Evolutionary conservation across 2,113 vertebrate genomes (phyloP), one percentile per base, ranked within the genome.

Genomic region (Himantopus leucocephalus): DNA sequence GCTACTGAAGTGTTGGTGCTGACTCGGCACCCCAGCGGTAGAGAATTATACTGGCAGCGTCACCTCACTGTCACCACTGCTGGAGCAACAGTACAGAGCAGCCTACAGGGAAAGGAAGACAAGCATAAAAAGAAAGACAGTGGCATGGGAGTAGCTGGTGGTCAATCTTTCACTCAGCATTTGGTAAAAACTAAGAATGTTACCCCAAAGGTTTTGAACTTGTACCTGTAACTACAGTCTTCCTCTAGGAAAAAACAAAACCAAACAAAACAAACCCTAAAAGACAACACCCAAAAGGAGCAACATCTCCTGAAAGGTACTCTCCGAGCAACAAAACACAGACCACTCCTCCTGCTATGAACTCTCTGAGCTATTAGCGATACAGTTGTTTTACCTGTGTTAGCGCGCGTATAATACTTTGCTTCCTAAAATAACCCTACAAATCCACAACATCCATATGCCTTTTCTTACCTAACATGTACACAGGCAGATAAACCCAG

Each of bases 31-130:
- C 85, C 71, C 82, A 88, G 70, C 2, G 23, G 59, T 14, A 67
- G 64, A 94, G 91, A 88, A 94, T 75, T 77, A 79, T 32, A 50
- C 48, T 50, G 48, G 48, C 48, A 97, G 91, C 2, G 2, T 98
- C 96, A 91, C 94, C 77, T 97, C 96, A 91, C 79, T 48, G 45
- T 96, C 93, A 97, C 94, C 72, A 83, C 91, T 96, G 91, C 90
- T 83, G 90, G n/a, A 96, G 78, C 76, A 95, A 55, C 91, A 92
- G 82, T 11, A 78, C 3, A 85, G 78, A 96, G 87, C 83, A 94
- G 89, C 78, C 95, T 96, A 79, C 0, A 17, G 64, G 79, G 85
- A 90, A 72, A 95, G 55, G 75, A 90, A 87, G 79, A 48, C 37
- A 92, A 88, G 24, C 53, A 86, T 0, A 62, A 78, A 81, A 85